Base-by-base conservation (phyloP, 2,888 invertebrate species). In the Acronicta psi region DNA sequence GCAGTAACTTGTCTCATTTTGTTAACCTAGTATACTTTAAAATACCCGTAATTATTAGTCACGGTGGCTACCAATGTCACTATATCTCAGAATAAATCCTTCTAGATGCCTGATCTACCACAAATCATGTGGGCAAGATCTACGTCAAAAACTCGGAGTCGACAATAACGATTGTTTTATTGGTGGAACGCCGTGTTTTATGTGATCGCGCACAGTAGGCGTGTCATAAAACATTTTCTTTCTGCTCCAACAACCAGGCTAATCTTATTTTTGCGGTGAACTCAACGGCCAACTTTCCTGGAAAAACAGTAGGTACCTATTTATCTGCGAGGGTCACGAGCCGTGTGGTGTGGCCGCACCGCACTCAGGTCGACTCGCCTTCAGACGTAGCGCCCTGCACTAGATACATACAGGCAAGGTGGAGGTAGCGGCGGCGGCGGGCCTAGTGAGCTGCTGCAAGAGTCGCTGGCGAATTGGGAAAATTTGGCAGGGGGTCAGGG, bases 151-250 rank as follows among this genome's bases (percentile, higher is more conserved):
- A 72, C 67, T 77, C 70, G 62, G 59, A 81, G 73, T 69, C 70
- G 81, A 81, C 81, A 78, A 80, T 85, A 89, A 88, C 84, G 81
- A 80, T 82, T 81, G 82, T 88, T 88, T 90, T 88, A 89, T 85
- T 82, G 85, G 80, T 77, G 74, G 79, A 81, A 74, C 78, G 77
- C 65, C 77, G 83, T 82, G 52, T 82, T 77, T 83, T 83, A 83
- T 83, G 81, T 73, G 81, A 80, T 82, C 80, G 73, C 73, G 75
- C 62, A 71, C 74, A 76, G 88, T 89, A 89, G 90, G 90, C 85
- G 88, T 87, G 83, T 85, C 86, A 85, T 88, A 86, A 90, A 89
- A 83, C 75, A 82, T 84, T 86, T 84, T 87, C 81, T 85, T 86
- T 83, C 78, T 75, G 73, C 43, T 61, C 65, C 65, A 78, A 79